phyloP scores from a whole-genome alignment of 2,113 vertebrate species.

The Hippocampus guttulatus region DNA sequence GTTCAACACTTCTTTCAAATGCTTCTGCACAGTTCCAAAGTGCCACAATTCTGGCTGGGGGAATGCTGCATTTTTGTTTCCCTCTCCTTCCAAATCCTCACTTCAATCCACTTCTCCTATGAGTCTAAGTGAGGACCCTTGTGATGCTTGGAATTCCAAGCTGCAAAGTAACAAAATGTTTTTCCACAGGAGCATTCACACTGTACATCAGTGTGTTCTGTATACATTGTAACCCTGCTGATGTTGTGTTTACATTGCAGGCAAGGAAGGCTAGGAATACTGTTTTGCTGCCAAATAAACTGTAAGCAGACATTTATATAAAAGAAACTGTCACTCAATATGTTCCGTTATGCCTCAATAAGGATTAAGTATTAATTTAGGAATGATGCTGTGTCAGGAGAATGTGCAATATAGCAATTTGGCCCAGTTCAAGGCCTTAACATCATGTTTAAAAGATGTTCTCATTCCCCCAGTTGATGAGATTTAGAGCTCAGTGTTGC shows the following conservation, averaged over 20 bases:
- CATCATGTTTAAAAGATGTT: constrained; percentile 16
- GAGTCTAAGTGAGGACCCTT: constrained; percentile 37
- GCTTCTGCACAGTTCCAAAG: constrained; percentile 20
- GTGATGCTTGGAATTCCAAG: constrained; percentile 58
- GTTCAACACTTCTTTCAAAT: constrained; percentile 34
- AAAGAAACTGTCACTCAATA: constrained; percentile 23
- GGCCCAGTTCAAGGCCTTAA: constrained; percentile 19
- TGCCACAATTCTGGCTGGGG: constrained; percentile 21
- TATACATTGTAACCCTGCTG: constrained; percentile 43
- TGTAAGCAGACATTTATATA: constrained; percentile 37
- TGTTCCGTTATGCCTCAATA: constrained; percentile 18
- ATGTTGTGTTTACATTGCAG: constrained; percentile 44
- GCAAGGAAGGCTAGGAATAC: constrained; percentile 11
- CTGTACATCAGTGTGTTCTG: constrained; percentile 23
- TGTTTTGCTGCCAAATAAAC: constrained; percentile 49
- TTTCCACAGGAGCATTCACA: constrained; percentile 33
- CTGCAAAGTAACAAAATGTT: constrained; percentile 39
- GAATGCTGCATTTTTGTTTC: constrained; percentile 35
- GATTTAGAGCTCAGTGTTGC: constrained; percentile 1
- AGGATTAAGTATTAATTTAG: constrained; percentile 36
- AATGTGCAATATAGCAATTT: constrained; percentile 22
- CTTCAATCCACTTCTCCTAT: constrained; percentile 33
- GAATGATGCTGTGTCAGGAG: constrained; percentile 32
- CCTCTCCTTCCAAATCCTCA: constrained; percentile 12
- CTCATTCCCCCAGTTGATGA: constrained; percentile 9